Conservation (phyloP, 2,113 vertebrate species). For the Stictonetta naevosa region DNA sequence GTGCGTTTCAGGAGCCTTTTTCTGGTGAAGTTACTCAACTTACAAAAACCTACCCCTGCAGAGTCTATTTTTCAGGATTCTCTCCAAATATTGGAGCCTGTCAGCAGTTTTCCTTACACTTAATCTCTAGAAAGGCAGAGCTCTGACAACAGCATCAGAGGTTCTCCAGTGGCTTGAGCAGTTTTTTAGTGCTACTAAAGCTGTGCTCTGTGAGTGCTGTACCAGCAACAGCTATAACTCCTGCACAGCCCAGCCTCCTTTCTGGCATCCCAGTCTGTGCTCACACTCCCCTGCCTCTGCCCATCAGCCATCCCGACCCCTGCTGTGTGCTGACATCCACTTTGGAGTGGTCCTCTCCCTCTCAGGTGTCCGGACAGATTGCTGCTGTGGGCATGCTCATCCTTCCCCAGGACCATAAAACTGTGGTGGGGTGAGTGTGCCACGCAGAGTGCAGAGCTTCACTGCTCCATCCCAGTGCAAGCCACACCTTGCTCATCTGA, state of each 20-base stretch:
- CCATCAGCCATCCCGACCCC: not conserved
- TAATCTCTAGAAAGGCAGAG: not conserved
- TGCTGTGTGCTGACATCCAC: accelerated
- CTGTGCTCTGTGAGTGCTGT: not conserved
- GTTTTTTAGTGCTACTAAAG: not conserved
- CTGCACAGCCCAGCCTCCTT: not conserved
- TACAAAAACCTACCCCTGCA: not conserved
- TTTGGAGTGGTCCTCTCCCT: not conserved
- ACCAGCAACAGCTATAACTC: not conserved
- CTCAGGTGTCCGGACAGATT: not conserved
- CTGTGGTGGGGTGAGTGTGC: not conserved
- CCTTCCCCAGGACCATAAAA: not conserved
- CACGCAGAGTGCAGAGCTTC: not conserved
- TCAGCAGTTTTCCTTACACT: not conserved
- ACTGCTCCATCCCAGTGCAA: not conserved
- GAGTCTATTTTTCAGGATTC: accelerated
- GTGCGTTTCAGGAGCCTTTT: not conserved
- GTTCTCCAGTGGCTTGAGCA: accelerated
- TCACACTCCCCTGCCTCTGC: not conserved
- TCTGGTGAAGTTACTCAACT: not conserved
- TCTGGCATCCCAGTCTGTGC: not conserved
- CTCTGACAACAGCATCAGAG: not conserved
- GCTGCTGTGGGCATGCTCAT: not conserved
- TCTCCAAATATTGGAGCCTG: not conserved
- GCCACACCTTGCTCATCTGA: not conserved